phyloP scores from a whole-genome alignment of 2,888 invertebrate genomes.

The Ditula angustiorana region DNA sequence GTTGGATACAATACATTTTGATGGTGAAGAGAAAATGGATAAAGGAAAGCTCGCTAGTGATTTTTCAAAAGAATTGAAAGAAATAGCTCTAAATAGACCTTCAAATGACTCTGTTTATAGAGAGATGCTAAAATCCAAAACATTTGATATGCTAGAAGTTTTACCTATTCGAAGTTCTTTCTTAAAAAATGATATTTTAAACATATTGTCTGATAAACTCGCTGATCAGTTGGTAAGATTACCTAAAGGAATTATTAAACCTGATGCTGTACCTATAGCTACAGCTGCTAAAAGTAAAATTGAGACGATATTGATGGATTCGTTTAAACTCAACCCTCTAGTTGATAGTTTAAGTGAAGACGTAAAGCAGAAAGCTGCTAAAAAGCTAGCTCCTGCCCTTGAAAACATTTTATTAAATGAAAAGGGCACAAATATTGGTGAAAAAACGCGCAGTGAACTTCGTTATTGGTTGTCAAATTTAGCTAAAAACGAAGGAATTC shows the following conservation, averaged over 20 bases:
- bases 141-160: constrained; percentile 46
- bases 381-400: constrained; percentile 43
- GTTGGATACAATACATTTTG: constrained; percentile 45
- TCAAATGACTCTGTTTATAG: constrained; percentile 42
- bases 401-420: constrained; percentile 41
- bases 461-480: constrained; percentile 25
- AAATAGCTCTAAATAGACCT: constrained; percentile 41
- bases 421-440: constrained; percentile 32
- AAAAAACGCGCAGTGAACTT: constrained; percentile 45
- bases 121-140: constrained; percentile 46
- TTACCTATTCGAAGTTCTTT: constrained; percentile 42
- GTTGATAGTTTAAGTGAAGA: not conserved
- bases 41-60: constrained; percentile 40
- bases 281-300: not conserved
- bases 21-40: constrained; percentile 37
- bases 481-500: not conserved
- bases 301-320: constrained; percentile 40
- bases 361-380: not conserved
- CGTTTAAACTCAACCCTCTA: constrained; percentile 41
- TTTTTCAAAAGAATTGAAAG: constrained; percentile 46
- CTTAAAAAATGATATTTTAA: constrained; percentile 29
- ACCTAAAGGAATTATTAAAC: constrained; percentile 34
- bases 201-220: constrained; percentile 43
- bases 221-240: constrained; percentile 41
- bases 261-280: constrained; percentile 20